Base-by-base conservation (phyloP, 1,140 invertebrate species). In the Drosophila dunni region DNA sequence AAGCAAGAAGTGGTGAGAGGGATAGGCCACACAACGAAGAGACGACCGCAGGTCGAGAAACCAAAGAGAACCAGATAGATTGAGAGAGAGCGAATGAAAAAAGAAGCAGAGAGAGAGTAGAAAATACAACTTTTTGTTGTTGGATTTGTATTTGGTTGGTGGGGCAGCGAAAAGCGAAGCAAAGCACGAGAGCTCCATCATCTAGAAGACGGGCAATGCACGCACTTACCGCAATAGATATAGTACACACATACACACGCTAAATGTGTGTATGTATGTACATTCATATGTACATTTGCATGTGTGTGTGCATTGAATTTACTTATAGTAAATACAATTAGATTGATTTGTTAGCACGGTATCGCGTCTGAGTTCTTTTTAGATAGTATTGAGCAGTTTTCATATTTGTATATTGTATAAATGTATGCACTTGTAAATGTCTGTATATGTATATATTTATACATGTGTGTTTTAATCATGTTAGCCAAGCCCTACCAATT, bases 111-210 rank as follows among this genome's bases (percentile, higher is more conserved):
- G 75, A 58, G 67, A 82, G 75, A 58, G 67, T 75, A 72, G 80
- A 81, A 83, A 84, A 88, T 72, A 83, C 80, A 83, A 89, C 68
- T 77, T 86, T 79, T 81, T 78, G 57, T 57, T 63, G 71, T 71
- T 61, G 68, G 38, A 42, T 61, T 56, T 53, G 46, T 62, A 60
- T 64, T 40, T 50, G 50, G 61, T 71, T 73, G 50, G 70, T 66
- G 51, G 29, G 77, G 76, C 80, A 82, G 79, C 76, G 71, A 79
- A 82, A 82, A 82, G 80, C 75, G 62, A 79, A 79, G 42, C 57
- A 64, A 66, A 67, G 57, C 66, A 61, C 53, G 62, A 71, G 78
- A 63, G 68, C 67, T 86, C 79, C 73, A 85, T 76, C 74, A 75
- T 88, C 76, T 86, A 88, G 76, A 88, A 88, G 69, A 79, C 77